Evolutionary conservation across 2,888 invertebrate genomes (phyloP), one percentile per base, ranked within the genome.

Genomic region (Pristionchus entomophagus): DNA sequence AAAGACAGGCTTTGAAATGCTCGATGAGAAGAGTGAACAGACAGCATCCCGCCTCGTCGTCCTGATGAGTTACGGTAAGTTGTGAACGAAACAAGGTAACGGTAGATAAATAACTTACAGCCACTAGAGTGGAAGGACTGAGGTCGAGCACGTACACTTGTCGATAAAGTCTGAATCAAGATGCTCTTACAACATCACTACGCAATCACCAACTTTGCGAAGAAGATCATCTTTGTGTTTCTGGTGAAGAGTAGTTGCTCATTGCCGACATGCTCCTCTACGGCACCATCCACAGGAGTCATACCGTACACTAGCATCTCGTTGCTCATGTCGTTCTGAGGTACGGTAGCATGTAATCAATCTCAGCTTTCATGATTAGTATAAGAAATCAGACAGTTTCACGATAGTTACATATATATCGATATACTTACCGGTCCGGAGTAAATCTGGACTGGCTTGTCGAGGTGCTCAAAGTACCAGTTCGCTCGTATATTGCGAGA

Each of bases 71-170:
- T 80, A 69, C 38, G 32, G 17, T 35, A 62, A 69, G 0, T 2
- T 32, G 22, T 73, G 73, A 41, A 38, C n/a, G n/a, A n/a, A n/a
- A n/a, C n/a, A n/a, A 41, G 32, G 38, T 10, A 38, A 49, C 26
- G 49, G 45, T 45, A 77, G 49, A 17, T n/a, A 80, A 65, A 10
- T 49, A 87, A 94, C 95, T 94, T 94, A 96, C 96, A 88, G 96
- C 96, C 87, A 96, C 95, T 80, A 96, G 95, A 86, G 96, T 95
- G 2, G 96, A 96, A 17, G 96, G 96, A 93, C 96, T 96, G 93
- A 96, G 95, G 94, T 96, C 96, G 87, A 96, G 94, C 90, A 96
- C 96, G 93, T 96, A 96, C 78, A 96, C 96, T 89, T 96, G 95
- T 88, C 96, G 95, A 93, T 96, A 96, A 87, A 95, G 51, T 51